Evolutionary conservation across 2,113 vertebrate species (phyloP).

Genomic region (Zosterops hypoxanthus): DNA sequence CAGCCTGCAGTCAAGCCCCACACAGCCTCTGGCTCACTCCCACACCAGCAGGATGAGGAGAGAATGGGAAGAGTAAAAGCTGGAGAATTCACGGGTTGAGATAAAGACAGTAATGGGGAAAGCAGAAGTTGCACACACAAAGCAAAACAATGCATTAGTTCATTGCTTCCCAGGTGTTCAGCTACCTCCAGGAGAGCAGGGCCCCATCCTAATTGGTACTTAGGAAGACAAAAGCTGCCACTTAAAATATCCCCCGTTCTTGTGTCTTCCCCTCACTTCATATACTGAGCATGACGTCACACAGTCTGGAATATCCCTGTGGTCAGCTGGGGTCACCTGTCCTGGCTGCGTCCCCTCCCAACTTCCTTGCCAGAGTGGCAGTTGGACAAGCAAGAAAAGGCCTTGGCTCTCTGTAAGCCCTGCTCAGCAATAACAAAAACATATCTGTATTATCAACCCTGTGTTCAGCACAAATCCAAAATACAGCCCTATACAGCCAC

Average conservation of each 20-base stretch:
- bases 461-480: not conserved
- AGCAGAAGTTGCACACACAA: not conserved
- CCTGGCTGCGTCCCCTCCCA: not conserved
- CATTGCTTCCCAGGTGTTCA: not conserved
- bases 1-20: not conserved
- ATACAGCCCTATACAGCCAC: not conserved
- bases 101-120: not conserved
- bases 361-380: not conserved
- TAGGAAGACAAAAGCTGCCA: too few species aligned
- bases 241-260: not conserved
- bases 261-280: not conserved
- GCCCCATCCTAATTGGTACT: fast-evolving
- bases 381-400: not conserved
- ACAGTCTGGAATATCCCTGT: not conserved
- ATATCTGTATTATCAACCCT: not conserved
- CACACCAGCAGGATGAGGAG: not conserved
- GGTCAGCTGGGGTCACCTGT: not conserved
- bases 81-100: not conserved
- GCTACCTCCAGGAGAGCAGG: not conserved
- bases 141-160: not conserved
- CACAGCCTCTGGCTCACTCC: not conserved
- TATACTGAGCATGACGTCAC: not conserved
- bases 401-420: not conserved
- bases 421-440: not conserved
- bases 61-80: not conserved